Conservation (phyloP, 2,797 vertebrate genomes). For the Danio jaintianensis region DNA sequence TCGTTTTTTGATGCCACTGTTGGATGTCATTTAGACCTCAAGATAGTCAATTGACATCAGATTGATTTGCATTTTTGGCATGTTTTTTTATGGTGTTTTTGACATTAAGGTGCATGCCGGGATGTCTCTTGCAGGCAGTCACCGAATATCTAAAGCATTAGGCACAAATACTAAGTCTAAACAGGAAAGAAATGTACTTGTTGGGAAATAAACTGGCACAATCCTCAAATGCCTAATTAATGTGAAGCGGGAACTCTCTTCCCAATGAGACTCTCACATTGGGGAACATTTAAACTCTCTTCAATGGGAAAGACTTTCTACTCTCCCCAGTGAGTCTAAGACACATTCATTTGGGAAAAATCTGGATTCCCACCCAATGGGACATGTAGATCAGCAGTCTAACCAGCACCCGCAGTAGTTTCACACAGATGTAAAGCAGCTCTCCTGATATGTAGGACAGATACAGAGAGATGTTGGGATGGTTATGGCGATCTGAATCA, state of each 20-base stretch:
- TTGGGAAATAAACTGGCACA: background rate
- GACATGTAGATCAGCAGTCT: slow-evolving; percentile 67
- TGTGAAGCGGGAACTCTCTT: background rate
- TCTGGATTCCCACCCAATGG: slow-evolving; percentile 63
- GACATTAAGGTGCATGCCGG: too few relatives aligned
- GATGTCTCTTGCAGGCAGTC: slow-evolving; percentile 15
- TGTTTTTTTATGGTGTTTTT: too few relatives aligned
- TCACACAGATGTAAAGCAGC: slow-evolving; percentile 54
- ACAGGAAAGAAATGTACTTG: background rate
- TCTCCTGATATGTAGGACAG: slow-evolving; percentile 61
- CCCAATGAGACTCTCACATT: too few relatives aligned
- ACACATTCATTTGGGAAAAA: slow-evolving; percentile 50
- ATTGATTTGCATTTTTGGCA: too few relatives aligned
- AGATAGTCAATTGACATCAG: too few relatives aligned
- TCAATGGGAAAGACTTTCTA: background rate
- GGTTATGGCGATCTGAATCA: slow-evolving; percentile 68
- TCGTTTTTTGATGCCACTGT: too few relatives aligned
- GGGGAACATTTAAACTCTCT: too few relatives aligned
- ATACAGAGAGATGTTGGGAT: slow-evolving; percentile 4
- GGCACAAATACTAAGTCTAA: background rate
- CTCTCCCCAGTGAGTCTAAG: slow-evolving; percentile 9
- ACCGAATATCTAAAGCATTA: background rate
- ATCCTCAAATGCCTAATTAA: slow-evolving; percentile 7
- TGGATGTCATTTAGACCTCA: too few relatives aligned
- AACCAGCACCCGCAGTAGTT: slow-evolving; percentile 64